Evolutionary conservation across 2,113 vertebrate species (phyloP), one percentile per base, ranked within the genome.

Genomic region (Vanacampus margaritifer): DNA sequence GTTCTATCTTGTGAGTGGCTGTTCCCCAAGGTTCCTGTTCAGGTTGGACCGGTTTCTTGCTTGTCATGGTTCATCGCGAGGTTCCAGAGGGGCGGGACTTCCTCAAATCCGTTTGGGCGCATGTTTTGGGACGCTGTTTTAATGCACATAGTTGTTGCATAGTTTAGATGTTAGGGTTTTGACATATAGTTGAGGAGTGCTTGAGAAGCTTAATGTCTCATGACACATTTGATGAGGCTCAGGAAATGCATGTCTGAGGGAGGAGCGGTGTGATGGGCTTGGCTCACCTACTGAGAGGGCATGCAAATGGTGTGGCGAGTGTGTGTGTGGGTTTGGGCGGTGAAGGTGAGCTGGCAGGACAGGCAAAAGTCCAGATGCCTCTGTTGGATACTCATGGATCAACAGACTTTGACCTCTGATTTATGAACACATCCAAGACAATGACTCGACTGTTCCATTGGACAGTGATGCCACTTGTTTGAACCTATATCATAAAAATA

Each of bases 11-110:
- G 53, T 39, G 46, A 58, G 23, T 74, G 78, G 76, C 78, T 86
- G 79, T 74, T 75, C 36, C 45, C 23, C n/a, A 57, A 60, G 67
- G 68, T 77, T 65, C 69, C 68, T 21, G 36, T 68, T 82, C 86
- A 77, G 73, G 85, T 88, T 73, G 39, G 75, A 89, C 89, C 73
- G 86, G 89, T 88, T 89, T 64, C 63, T 76, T 75, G 71, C 66
- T 69, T 67, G 28, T 79, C 14, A 59, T 69, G 76, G 78, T 74
- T 86, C 76, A 69, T 50, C 0, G 9, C 24, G 51, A 32, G 61
- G 56, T 80, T 81, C 78, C 74, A 5, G 0, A 54, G 51, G 51
- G 79, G 76, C 56, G 82, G 78, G 59, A 68, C 0, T 63, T 24
- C 35, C 21, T 62, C 39, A 13, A 68, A 50, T 77, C 72, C 71